Percentiles rank a stretch among this genome's conserved stretches.
Evolutionary conservation across 2,888 invertebrate genomes (phyloP).

Genomic region (Andricus curvator): DNA sequence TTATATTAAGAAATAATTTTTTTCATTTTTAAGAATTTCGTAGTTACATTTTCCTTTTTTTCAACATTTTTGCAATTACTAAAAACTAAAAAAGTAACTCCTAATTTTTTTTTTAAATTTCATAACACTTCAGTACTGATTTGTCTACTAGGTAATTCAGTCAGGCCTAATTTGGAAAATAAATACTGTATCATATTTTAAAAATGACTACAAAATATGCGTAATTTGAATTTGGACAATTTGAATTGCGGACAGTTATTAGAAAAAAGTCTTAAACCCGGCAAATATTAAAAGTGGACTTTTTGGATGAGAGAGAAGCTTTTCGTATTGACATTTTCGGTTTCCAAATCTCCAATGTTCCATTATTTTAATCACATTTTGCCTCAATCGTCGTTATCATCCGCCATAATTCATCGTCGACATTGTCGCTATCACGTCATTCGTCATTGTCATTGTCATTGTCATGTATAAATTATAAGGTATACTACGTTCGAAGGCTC

Average conservation of each 20-base stretch:
- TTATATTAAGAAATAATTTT: too few species aligned
- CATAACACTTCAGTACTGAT: too few species aligned
- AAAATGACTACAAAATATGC: not conserved
- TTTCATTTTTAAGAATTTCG: too few species aligned
- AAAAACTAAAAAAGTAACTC: too few species aligned
- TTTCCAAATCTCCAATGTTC: constrained; percentile 57
- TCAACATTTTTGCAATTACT: too few species aligned
- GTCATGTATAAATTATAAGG: constrained; percentile 43
- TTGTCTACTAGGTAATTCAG: too few species aligned
- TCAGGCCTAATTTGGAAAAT: not conserved
- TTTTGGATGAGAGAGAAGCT: not conserved
- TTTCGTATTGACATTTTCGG: constrained; percentile 22
- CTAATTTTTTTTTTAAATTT: too few species aligned
- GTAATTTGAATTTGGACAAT: too few species aligned
- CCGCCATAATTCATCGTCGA: constrained; percentile 52
- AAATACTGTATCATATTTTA: not conserved
- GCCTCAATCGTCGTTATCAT: constrained; percentile 45
- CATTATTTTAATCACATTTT: constrained; percentile 47
- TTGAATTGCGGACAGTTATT: too few species aligned
- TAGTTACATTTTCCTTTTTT: too few species aligned
- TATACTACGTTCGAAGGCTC: constrained; percentile 18
- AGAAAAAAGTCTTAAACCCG: too few species aligned
- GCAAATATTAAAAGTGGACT: not conserved
- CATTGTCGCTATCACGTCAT: constrained; percentile 47
- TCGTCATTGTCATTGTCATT: constrained; percentile 50